phyloP scores from a whole-genome alignment of 2,797 vertebrate species.

The Garrulus glandarius region DNA sequence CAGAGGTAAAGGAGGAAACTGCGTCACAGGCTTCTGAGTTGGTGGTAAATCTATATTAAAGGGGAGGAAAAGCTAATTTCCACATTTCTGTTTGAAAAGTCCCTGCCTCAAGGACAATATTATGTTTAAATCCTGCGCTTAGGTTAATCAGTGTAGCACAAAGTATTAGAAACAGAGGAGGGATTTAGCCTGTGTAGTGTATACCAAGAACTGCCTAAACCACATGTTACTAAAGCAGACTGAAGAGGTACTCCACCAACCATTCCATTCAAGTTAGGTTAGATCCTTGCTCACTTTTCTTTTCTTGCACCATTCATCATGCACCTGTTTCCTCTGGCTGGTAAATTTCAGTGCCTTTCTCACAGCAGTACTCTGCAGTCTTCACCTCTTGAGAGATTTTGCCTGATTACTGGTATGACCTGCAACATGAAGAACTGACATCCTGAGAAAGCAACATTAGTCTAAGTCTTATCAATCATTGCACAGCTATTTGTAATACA shows the following conservation, averaged over 20 bases:
- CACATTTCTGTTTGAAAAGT: neutral
- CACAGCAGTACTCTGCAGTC: neutral
- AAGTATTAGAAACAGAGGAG: neutral
- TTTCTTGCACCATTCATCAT: neutral
- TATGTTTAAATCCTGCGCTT: neutral
- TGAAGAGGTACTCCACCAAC: neutral
- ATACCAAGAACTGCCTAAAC: neutral
- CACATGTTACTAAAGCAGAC: neutral
- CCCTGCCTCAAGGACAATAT: neutral
- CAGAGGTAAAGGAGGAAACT: neutral
- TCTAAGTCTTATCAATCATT: rapidly evolving
- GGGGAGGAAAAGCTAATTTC: neutral
- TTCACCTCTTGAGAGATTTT: neutral
- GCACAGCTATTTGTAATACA: neutral
- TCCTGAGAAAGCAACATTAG: neutral
- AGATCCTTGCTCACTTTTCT: neutral
- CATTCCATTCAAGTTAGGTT: neutral
- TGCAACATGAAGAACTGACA: neutral
- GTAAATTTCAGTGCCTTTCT: neutral
- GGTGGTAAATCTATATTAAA: neutral
- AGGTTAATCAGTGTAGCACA: neutral
- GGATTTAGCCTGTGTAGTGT: neutral
- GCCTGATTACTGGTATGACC: neutral
- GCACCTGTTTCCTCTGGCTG: neutral
- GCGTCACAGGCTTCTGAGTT: neutral